Evolutionary conservation across 1,140 invertebrate genomes (phyloP).

Genomic region (Atta colombica): DNA sequence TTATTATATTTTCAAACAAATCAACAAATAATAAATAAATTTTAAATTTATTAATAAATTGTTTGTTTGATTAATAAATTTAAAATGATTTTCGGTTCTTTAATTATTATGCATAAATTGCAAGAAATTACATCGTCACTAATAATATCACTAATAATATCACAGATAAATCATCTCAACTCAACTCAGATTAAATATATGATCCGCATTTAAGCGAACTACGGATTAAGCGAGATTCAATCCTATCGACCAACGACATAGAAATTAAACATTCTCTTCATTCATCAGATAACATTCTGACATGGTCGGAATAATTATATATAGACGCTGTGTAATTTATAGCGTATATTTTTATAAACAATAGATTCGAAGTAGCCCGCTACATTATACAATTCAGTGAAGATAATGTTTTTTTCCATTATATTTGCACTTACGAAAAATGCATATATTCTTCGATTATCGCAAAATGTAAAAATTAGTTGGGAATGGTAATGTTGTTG

Average conservation of each 20-base stretch:
- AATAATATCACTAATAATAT: neutral
- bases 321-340: neutral
- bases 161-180: neutral
- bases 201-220: conserved; percentile 3
- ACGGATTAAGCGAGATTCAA: neutral
- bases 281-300: neutral
- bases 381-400: neutral
- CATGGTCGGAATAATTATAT: neutral
- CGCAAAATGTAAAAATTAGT: neutral
- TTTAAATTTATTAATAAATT: neutral
- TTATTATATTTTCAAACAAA: neutral
- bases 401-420: conserved; percentile 1
- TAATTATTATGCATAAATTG: neutral
- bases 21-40: neutral
- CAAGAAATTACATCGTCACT: neutral
- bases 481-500: neutral
- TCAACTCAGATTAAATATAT: conserved; percentile 7
- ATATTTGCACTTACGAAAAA: neutral
- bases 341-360: neutral
- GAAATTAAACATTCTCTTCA: conserved; percentile 28
- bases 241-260: neutral
- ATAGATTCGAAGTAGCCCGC: neutral
- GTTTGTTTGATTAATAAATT: neutral
- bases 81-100: neutral
- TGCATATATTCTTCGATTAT: neutral